phyloP scores from a whole-genome alignment of 2,113 vertebrate genomes.

The Actinemys pallida region DNA sequence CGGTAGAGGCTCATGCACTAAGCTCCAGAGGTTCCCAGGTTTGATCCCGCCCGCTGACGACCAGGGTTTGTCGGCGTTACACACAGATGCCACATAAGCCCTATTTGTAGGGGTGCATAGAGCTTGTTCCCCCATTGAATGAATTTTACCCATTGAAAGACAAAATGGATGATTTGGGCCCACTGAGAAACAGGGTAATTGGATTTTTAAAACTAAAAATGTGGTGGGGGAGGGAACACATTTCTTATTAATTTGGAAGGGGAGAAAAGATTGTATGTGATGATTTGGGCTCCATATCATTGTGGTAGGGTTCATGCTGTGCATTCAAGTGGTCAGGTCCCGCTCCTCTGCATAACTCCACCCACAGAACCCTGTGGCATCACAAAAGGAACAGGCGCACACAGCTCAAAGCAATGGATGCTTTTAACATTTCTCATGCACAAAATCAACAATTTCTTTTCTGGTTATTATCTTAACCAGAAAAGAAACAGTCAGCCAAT shows the following conservation, averaged over 20 bases:
- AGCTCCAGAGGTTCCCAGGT: no score
- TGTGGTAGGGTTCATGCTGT: neutral
- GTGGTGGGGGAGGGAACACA: neutral
- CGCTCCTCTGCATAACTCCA: neutral
- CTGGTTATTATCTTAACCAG: neutral
- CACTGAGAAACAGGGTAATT: neutral
- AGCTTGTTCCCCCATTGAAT: neutral
- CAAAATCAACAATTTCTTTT: neutral
- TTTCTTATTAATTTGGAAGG: neutral
- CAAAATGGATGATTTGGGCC: neutral
- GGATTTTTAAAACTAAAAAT: neutral
- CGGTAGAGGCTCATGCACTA: no score
- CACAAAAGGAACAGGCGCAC: neutral
- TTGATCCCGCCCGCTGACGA: no score
- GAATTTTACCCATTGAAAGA: neutral
- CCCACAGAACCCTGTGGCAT: rapidly evolving
- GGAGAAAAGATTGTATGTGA: neutral
- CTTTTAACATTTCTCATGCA: neutral
- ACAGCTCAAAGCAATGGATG: neutral
- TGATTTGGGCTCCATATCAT: neutral
- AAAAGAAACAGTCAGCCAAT: neutral
- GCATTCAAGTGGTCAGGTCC: neutral
- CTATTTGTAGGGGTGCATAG: neutral
- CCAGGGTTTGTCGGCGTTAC: no score
- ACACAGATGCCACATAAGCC: neutral